These are phyloP conservation scores for Prunella strophiata DNA, from an alignment of 2,797 vertebrate genomes.

Conservation along the genomic window DNA sequence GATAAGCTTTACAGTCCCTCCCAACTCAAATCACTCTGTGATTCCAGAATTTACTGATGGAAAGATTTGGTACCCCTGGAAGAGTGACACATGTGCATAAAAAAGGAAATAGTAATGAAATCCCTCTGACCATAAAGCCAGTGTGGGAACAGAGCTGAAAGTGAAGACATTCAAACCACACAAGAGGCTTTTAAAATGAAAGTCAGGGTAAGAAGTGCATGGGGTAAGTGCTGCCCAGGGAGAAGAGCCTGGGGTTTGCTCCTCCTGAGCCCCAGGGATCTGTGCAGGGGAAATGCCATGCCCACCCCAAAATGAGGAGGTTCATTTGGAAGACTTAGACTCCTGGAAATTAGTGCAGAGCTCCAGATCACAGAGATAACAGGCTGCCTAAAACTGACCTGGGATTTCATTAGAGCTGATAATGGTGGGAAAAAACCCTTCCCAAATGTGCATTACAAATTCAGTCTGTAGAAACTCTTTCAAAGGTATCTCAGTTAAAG, in stretches of 20 bases:
- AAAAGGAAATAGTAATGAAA: not conserved
- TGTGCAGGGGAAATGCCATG: accelerated
- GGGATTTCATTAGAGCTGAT: conserved; percentile 25
- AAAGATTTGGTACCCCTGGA: not conserved
- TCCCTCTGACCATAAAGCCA: not conserved
- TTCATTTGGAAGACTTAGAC: not conserved
- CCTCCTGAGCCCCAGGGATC: not conserved
- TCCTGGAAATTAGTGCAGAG: not conserved
- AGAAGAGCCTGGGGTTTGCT: not conserved
- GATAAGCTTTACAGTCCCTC: not conserved
- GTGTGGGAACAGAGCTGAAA: not conserved
- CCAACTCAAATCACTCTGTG: not conserved
- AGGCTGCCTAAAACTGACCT: not conserved
- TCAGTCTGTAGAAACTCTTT: not conserved
- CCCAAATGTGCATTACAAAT: not conserved
- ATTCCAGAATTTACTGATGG: not conserved
- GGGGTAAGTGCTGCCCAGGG: not conserved
- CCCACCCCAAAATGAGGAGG: not conserved
- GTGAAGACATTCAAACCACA: not conserved
- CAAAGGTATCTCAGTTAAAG: not conserved
- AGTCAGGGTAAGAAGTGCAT: not conserved
- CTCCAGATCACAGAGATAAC: not conserved
- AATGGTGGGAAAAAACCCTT: not conserved
- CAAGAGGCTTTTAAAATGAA: not conserved
- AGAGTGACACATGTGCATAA: accelerated